Evolutionary conservation across 2,888 invertebrate genomes (phyloP).

Genomic region (Xylota sylvarum): DNA sequence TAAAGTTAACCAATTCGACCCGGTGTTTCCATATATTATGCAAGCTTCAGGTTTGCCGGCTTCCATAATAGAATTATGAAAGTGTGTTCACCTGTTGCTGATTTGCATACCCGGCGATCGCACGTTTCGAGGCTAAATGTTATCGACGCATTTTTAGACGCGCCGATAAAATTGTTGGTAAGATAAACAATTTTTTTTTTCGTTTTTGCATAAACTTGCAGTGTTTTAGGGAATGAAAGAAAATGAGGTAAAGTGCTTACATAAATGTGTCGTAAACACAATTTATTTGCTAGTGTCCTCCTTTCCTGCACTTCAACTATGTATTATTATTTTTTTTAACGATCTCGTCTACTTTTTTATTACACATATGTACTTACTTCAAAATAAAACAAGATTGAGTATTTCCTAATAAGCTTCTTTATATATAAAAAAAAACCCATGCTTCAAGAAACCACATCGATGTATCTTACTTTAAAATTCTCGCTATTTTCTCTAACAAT

Average conservation of each 20-base stretch:
- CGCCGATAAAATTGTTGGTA: background rate
- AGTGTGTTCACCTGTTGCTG: background rate
- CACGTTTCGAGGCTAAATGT: background rate
- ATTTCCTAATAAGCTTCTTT: too few relatives aligned
- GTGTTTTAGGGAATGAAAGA: background rate
- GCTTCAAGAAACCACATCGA: background rate
- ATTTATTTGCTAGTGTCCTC: background rate
- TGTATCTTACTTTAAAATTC: background rate
- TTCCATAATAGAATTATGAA: background rate
- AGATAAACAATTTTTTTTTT: background rate
- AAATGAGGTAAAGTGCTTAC: too few relatives aligned
- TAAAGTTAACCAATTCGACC: background rate
- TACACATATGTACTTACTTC: too few relatives aligned
- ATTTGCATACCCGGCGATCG: background rate
- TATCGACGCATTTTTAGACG: background rate
- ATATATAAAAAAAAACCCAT: background rate
- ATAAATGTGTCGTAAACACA: background rate
- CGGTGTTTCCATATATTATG: background rate
- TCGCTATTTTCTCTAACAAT: background rate
- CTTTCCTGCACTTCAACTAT: too few relatives aligned
- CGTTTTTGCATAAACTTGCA: too few relatives aligned
- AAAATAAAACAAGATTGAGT: too few relatives aligned
- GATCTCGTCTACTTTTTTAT: too few relatives aligned
- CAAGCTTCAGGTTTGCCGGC: background rate
- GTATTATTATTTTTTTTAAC: too few relatives aligned